Evolutionary conservation across 2,888 invertebrate species (phyloP).

Genomic region (Bedellia somnulentella): DNA sequence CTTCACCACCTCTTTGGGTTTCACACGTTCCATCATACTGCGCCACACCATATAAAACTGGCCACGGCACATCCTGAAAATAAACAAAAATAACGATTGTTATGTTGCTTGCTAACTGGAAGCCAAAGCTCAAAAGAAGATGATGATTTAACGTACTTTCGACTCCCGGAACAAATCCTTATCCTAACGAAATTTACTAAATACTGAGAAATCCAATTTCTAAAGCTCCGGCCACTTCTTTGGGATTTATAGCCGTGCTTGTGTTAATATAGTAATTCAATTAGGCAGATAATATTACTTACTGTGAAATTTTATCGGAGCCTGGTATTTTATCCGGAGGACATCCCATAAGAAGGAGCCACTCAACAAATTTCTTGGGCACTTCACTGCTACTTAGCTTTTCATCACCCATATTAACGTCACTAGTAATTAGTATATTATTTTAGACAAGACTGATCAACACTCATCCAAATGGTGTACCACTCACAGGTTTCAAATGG

Average conservation of each 20-base stretch:
- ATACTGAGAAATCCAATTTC: too few relatives aligned
- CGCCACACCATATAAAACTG: slow-evolving; percentile 49
- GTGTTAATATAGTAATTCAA: too few relatives aligned
- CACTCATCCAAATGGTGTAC: too few relatives aligned
- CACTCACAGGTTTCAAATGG: too few relatives aligned
- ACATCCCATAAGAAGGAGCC: slow-evolving; percentile 45
- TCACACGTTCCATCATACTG: slow-evolving; percentile 41
- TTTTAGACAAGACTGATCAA: too few relatives aligned
- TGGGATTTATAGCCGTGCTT: too few relatives aligned
- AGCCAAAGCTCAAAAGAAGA: not conserved
- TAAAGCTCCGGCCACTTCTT: too few relatives aligned
- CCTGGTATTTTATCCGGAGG: slow-evolving; percentile 37
- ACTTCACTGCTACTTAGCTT: slow-evolving; percentile 37
- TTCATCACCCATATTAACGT: slow-evolving; percentile 5
- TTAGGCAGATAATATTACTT: slow-evolving; percentile 12
- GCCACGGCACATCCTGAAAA: slow-evolving; percentile 43
- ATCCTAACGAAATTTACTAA: too few relatives aligned
- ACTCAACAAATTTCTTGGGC: slow-evolving; percentile 36
- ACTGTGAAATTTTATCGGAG: slow-evolving; percentile 35
- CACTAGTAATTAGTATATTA: too few relatives aligned
- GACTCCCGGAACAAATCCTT: too few relatives aligned
- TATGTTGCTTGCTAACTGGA: not conserved
- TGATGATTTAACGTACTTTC: not conserved
- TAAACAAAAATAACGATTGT: too few relatives aligned
- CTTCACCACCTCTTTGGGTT: slow-evolving; percentile 23